A percentile compares a stretch with the other conserved stretches of the same genome.
These are phyloP conservation scores for Spodoptera litura DNA, from an alignment of 1,140 invertebrate genomes.

Conservation along the genomic window DNA sequence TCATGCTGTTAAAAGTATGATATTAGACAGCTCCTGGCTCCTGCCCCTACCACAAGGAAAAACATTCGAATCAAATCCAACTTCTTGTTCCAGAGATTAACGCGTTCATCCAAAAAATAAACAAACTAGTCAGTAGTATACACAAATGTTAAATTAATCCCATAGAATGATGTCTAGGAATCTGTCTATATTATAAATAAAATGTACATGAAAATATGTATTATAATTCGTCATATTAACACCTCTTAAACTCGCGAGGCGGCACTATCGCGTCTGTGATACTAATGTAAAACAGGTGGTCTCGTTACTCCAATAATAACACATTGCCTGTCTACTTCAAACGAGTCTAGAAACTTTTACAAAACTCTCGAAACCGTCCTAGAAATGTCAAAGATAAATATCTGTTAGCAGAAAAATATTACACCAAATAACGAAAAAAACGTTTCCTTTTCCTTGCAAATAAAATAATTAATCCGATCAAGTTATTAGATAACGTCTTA, in stretches of 20 bases:
- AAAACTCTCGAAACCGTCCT: neutral
- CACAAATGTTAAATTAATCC: constrained; percentile 2
- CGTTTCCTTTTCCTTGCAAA: constrained; percentile 8
- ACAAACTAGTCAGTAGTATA: neutral
- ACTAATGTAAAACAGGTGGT: constrained; percentile 21
- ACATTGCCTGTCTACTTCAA: neutral
- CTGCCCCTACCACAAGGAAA: too few relatives aligned
- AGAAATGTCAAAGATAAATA: constrained; percentile 10
- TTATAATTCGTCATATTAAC: neutral
- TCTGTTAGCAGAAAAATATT: neutral
- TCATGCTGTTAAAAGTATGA: too few relatives aligned
- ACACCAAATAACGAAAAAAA: neutral
- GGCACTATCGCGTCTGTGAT: neutral
- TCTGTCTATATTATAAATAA: neutral
- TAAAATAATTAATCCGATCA: constrained; percentile 43
- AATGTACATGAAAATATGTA: constrained; percentile 10
- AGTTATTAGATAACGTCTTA: constrained; percentile 31
- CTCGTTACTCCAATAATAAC: constrained; percentile 29
- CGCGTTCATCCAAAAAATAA: too few relatives aligned
- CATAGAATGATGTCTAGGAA: neutral
- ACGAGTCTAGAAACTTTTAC: constrained; percentile 21
- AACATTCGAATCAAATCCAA: too few relatives aligned
- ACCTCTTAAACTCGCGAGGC: constrained; percentile 15
- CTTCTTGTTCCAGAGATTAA: too few relatives aligned
- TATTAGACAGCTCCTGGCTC: too few relatives aligned